These are phyloP conservation scores for Solen grandis DNA, from an alignment of 1,140 invertebrate species.

Conservation along the genomic window DNA sequence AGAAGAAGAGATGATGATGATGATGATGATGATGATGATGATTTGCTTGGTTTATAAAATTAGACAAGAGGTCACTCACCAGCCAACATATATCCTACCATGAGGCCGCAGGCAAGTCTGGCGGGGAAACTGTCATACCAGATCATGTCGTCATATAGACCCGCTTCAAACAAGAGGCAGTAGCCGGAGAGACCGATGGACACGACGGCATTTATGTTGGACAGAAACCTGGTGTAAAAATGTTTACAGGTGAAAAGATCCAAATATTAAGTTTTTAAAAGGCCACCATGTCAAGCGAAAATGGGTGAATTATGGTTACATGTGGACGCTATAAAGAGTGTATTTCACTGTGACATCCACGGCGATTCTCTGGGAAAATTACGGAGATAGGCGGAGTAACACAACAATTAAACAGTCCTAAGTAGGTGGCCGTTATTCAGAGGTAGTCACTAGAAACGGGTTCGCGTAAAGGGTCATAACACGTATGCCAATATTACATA, in stretches of 20 bases:
- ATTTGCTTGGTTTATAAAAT: too few species aligned
- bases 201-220: slow-evolving; percentile 28
- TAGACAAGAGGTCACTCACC: slow-evolving; percentile 23
- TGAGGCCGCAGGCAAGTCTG: slow-evolving; percentile 19
- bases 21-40: too few species aligned
- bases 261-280: neutral
- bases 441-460: too few species aligned
- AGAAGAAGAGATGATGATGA: too few species aligned
- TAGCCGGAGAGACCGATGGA: slow-evolving; percentile 23
- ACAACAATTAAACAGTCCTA: neutral
- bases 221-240: slow-evolving; percentile 40
- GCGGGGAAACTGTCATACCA: slow-evolving; percentile 27
- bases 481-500: too few species aligned
- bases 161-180: neutral
- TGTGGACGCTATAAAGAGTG: neutral
- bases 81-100: slow-evolving; percentile 46
- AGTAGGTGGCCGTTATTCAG: too few species aligned
- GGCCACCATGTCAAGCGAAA: neutral
- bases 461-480: too few species aligned
- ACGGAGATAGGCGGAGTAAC: neutral
- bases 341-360: neutral
- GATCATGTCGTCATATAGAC: neutral
- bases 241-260: neutral
- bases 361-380: neutral
- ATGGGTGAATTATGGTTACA: neutral